These are phyloP conservation scores for Aleiodes leptofemur DNA, from an alignment of 2,888 invertebrate genomes.

Conservation along the genomic window DNA sequence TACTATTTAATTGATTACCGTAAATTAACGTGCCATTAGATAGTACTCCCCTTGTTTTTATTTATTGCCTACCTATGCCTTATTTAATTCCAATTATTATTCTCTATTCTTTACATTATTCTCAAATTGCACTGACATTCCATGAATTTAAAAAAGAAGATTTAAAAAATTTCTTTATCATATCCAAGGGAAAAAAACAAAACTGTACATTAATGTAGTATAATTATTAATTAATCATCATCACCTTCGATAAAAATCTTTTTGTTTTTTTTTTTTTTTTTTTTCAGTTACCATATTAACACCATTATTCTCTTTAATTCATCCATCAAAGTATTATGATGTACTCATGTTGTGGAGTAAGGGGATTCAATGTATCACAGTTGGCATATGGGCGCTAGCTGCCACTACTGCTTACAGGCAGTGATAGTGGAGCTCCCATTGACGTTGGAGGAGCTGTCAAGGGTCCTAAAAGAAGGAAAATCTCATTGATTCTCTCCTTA, in stretches of 20 bases:
- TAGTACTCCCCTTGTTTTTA: constrained; percentile 44
- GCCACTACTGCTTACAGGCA: constrained; percentile 74
- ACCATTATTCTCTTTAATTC: constrained; percentile 22
- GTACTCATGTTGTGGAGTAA: constrained; percentile 70
- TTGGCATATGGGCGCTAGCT: constrained; percentile 74
- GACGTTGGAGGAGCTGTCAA: constrained; percentile 72
- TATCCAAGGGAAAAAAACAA: constrained; percentile 64
- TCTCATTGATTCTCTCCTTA: background rate
- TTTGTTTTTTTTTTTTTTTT: constrained; percentile 23
- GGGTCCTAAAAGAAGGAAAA: constrained; percentile 63
- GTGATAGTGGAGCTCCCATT: constrained; percentile 72
- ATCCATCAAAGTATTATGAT: constrained; percentile 70
- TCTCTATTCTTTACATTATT: constrained; percentile 46
- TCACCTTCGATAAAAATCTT: constrained; percentile 22
- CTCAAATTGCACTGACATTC: constrained; percentile 70
- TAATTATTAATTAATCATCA: constrained; percentile 39
- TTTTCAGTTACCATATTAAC: constrained; percentile 7
- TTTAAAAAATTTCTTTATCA: constrained; percentile 38
- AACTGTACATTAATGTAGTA: constrained; percentile 64
- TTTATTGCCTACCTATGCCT: constrained; percentile 49
- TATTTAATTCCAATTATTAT: constrained; percentile 33
- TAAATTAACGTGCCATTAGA: constrained; percentile 63
- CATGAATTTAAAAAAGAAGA: constrained; percentile 58
- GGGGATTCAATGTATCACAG: constrained; percentile 73
- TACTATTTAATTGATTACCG: constrained; percentile 60